phyloP scores from a whole-genome alignment of 92 coral and sea anemone species.

The Umimayanthus kanabou region DNA sequence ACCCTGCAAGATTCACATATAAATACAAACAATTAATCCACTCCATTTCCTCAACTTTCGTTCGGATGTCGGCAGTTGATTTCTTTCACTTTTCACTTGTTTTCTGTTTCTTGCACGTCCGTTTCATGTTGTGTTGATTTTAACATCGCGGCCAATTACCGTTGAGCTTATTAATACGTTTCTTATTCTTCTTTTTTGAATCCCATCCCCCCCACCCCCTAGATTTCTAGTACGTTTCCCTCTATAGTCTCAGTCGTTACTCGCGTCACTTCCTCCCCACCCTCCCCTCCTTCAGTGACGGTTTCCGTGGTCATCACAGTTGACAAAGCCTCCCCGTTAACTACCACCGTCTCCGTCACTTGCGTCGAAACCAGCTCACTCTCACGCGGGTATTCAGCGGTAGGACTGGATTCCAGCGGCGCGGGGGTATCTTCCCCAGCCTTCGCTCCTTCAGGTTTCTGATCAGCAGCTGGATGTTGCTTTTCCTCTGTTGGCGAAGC shows the following conservation, averaged over 20 bases:
- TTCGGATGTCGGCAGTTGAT: not conserved
- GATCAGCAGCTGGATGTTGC: not conserved
- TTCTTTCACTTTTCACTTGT: not conserved
- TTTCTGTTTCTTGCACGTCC: not conserved
- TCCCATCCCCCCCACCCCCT: not conserved
- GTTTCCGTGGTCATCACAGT: conserved; percentile 36
- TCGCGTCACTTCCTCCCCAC: conserved; percentile 15
- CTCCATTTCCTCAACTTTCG: not conserved
- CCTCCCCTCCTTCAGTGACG: conserved; percentile 26
- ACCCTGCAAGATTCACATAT: not conserved
- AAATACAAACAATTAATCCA: not conserved
- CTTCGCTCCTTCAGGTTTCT: not conserved
- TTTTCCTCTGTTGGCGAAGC: conserved; percentile 1
- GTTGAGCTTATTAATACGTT: not conserved
- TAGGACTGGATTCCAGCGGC: conserved; percentile 19
- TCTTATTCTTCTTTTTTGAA: too few species aligned
- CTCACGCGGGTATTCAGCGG: not conserved
- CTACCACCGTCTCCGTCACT: conserved; percentile 33
- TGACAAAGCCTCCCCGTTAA: conserved; percentile 29
- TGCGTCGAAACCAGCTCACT: conserved; percentile 21
- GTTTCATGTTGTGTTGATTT: not conserved
- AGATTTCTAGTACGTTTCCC: conserved; percentile 27
- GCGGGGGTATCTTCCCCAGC: not conserved
- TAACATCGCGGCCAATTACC: not conserved
- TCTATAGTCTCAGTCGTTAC: conserved; percentile 32